Percentiles rank a stretch among this genome's conserved stretches.
Evolutionary conservation across 92 coral and sea anemone genomes (phyloP).

Genomic region (Zoanthus solanderi): DNA sequence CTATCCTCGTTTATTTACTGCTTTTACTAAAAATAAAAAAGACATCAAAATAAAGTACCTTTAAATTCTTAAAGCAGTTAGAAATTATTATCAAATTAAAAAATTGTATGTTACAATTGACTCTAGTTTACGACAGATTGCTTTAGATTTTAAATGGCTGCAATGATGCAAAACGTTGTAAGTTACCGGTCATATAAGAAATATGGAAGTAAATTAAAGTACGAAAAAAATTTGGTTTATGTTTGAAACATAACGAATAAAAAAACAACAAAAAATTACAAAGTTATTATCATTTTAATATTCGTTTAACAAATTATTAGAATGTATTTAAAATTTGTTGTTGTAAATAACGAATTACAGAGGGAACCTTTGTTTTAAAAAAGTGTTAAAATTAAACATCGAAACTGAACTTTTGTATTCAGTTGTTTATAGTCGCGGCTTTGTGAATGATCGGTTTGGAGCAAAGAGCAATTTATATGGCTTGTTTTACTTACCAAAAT

Average conservation of each 20-base stretch:
- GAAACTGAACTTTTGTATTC: not conserved
- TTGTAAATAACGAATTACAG: not conserved
- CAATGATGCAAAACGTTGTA: not conserved
- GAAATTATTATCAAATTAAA: no score
- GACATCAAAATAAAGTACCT: no score
- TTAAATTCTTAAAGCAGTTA: no score
- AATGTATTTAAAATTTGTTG: not conserved
- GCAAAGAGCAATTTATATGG: no score
- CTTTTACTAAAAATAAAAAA: no score
- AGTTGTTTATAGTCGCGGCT: not conserved
- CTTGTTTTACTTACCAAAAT: not conserved
- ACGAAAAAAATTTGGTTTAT: no score
- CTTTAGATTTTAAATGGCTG: not conserved
- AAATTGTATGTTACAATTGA: no score
- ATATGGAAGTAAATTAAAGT: not conserved
- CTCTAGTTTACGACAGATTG: no score
- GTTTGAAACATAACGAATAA: no score
- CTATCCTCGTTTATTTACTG: no score
- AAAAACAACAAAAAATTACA: not conserved
- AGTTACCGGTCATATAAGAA: not conserved
- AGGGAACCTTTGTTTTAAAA: not conserved
- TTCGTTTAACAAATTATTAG: not conserved
- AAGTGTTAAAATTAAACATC: not conserved
- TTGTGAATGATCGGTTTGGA: not conserved
- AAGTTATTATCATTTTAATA: not conserved